phyloP scores from a whole-genome alignment of 2,888 invertebrate species.

The Luperina testacea region DNA sequence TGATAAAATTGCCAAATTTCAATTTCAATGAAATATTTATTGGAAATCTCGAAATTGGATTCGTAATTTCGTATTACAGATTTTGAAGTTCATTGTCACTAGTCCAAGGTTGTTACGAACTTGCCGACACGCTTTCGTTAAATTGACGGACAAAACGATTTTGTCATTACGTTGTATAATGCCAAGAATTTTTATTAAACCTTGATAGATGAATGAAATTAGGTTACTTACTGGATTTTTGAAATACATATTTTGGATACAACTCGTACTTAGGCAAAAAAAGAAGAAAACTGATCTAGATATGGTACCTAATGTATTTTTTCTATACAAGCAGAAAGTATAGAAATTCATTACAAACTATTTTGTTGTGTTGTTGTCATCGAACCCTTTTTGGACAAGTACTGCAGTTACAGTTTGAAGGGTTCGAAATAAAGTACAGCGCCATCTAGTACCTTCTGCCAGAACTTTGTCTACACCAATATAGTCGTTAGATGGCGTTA shows the following conservation, averaged over 20 bases:
- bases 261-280: background rate
- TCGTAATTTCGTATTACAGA: slow-evolving; percentile 43
- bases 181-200: slow-evolving; percentile 38
- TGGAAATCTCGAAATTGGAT: slow-evolving; percentile 47
- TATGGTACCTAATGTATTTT: background rate
- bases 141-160: slow-evolving; percentile 60
- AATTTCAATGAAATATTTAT: slow-evolving; percentile 45
- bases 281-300: background rate
- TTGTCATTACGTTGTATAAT: slow-evolving; percentile 62
- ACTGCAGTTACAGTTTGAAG: background rate
- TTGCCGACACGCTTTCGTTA: slow-evolving; percentile 62
- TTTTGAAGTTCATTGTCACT: slow-evolving; percentile 66
- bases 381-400: background rate
- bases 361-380: background rate
- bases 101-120: slow-evolving; percentile 61
- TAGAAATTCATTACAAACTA: background rate
- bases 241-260: slow-evolving; percentile 5
- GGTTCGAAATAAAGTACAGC: slow-evolving; percentile 37
- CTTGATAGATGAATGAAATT: slow-evolving; percentile 20
- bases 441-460: slow-evolving; percentile 50
- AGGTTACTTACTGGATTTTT: slow-evolving; percentile 19
- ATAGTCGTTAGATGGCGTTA: slow-evolving; percentile 52
- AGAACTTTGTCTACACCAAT: slow-evolving; percentile 7
- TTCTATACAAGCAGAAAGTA: background rate
- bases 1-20: slow-evolving; percentile 28